These are phyloP conservation scores for Muntiacus muntjak DNA, from an alignment of 2,113 vertebrate species.

Conservation along the genomic window DNA sequence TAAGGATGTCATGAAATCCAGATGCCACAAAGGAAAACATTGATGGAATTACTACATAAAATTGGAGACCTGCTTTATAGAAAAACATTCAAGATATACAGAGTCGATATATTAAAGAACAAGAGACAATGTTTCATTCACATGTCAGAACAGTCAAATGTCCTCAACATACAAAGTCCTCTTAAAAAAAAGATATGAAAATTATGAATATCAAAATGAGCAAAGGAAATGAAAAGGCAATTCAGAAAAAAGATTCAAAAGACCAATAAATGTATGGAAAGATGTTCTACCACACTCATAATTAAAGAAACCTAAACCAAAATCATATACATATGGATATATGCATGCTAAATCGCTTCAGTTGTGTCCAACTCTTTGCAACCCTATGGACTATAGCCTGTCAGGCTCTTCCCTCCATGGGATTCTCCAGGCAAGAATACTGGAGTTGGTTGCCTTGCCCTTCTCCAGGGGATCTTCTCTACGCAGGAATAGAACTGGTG, in stretches of 20 bases:
- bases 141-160: background rate
- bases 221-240: constrained; percentile 10
- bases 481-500: background rate
- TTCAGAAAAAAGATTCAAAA: background rate
- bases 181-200: constrained; percentile 29
- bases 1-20: background rate
- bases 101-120: background rate
- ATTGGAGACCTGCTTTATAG: background rate
- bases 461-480: background rate
- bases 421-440: background rate
- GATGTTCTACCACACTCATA: background rate
- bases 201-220: constrained; percentile 4
- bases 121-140: background rate
- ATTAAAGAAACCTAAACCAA: background rate
- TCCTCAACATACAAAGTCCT: background rate
- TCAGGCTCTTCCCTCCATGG: background rate
- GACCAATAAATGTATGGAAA: background rate
- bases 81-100: background rate
- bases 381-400: background rate
- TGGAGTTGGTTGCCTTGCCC: background rate
- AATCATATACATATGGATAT: background rate
- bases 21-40: constrained; percentile 13
- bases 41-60: constrained; percentile 5
- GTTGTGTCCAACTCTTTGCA: background rate
- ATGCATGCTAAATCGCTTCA: background rate